Conservation (phyloP, 2,888 invertebrate species). For the Periphyllus acericola region DNA sequence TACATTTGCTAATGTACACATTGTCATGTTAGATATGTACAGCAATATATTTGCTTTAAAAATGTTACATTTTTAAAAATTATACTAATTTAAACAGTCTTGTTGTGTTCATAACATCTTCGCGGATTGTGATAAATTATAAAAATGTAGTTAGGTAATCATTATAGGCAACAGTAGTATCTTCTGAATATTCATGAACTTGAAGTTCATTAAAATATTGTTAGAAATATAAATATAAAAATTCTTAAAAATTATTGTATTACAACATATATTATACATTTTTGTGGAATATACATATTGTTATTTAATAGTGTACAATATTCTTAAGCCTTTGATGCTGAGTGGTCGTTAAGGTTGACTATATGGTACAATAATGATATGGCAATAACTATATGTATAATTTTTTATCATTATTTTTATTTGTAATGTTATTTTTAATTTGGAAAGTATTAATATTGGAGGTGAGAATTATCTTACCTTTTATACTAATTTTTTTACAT, state of each 20-base stretch:
- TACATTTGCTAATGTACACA: not conserved
- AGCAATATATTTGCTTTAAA: not conserved
- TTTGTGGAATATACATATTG: not conserved
- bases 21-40: not conserved
- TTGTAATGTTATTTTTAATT: conserved; percentile 27
- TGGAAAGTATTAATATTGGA: not conserved
- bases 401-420: conserved; percentile 13
- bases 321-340: not conserved
- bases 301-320: conserved; percentile 15
- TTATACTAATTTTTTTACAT: conserved; percentile 27
- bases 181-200: not conserved
- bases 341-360: conserved; percentile 1
- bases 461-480: not conserved
- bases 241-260: not conserved
- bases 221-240: not conserved
- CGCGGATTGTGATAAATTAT: not conserved
- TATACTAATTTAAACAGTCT: not conserved
- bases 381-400: conserved; percentile 26
- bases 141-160: not conserved
- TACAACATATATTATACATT: not conserved
- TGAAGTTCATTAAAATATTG: not conserved
- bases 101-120: not conserved
- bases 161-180: not conserved
- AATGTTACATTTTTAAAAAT: not conserved
- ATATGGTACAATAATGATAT: conserved; percentile 18